phyloP scores from a whole-genome alignment of 2,113 vertebrate genomes.

The Chloroceryle aenea region DNA sequence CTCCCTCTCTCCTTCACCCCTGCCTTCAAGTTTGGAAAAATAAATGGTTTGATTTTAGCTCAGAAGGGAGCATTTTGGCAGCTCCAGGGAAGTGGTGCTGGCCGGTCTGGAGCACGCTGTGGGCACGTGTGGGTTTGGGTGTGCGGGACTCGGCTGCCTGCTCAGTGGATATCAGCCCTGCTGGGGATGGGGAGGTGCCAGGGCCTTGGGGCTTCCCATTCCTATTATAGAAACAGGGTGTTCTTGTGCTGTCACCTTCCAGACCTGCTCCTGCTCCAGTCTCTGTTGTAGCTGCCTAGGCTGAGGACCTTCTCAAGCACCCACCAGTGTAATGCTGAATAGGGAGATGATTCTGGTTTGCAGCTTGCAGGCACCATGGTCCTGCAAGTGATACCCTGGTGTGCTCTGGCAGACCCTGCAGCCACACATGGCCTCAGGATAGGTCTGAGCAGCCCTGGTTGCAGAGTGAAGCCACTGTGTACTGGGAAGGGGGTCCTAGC shows the following conservation, averaged over 20 bases:
- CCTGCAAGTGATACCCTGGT: fast-evolving
- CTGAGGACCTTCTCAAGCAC: neutral
- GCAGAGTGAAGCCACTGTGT: neutral
- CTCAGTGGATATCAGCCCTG: neutral
- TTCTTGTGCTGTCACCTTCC: neutral
- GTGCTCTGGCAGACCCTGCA: neutral
- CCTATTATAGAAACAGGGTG: neutral
- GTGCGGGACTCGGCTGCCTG: neutral
- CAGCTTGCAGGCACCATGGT: neutral
- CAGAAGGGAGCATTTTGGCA: neutral
- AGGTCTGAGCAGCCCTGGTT: neutral
- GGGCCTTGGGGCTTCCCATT: neutral
- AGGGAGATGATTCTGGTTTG: fast-evolving
- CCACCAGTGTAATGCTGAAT: fast-evolving
- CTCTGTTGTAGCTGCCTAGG: neutral
- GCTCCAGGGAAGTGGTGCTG: fast-evolving
- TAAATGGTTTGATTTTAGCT: neutral
- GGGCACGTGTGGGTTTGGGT: fast-evolving
- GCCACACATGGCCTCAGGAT: fast-evolving
- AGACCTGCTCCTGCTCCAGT: neutral
- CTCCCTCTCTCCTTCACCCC: conserved; percentile 46
- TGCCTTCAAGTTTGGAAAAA: neutral
- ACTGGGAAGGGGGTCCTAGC: neutral
- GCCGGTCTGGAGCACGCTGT: neutral
- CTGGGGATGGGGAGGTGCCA: fast-evolving